These are phyloP conservation scores for Chydorus sphaericus DNA, from an alignment of 2,888 invertebrate species.

Conservation along the genomic window DNA sequence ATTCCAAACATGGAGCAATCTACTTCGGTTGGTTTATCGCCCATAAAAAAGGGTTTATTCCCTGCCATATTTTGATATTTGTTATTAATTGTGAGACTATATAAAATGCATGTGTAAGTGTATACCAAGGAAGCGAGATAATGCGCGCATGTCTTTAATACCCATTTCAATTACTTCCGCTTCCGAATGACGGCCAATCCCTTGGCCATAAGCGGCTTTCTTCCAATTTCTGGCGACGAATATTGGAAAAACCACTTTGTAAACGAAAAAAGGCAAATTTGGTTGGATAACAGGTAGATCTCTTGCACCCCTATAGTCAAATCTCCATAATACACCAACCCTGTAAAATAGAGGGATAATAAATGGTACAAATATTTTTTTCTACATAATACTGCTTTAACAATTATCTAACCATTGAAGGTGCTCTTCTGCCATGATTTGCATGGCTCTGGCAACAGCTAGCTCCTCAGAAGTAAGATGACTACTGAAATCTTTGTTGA, in stretches of 20 bases:
- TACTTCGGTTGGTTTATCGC: constrained; percentile 20
- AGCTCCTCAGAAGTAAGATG: constrained; percentile 23
- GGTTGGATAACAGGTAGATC: constrained; percentile 19
- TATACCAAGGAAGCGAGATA: constrained; percentile 19
- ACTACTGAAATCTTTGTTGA: constrained; percentile 23
- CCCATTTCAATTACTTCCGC: constrained; percentile 18
- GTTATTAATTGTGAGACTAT: background rate
- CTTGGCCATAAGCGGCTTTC: constrained; percentile 19
- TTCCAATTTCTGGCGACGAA: constrained; percentile 16
- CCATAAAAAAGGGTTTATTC: constrained; percentile 21
- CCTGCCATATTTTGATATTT: constrained; percentile 13
- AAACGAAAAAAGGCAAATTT: constrained; percentile 8
- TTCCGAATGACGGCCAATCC: constrained; percentile 19
- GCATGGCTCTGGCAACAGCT: constrained; percentile 26
- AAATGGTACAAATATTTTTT: background rate
- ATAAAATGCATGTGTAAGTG: background rate
- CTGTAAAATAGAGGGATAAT: constrained; percentile 11
- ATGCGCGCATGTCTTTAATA: constrained; percentile 16
- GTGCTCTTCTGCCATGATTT: constrained; percentile 29
- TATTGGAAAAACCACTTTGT: constrained; percentile 13
- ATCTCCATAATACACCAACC: constrained; percentile 21
- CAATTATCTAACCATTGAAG: constrained; percentile 27
- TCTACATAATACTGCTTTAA: constrained; percentile 17
- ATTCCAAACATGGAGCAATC: constrained; percentile 31
- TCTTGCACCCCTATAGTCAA: constrained; percentile 20